Evolutionary conservation across 2,113 vertebrate species (phyloP), one percentile per base, ranked within the genome.

Genomic region (Dryoscopus gambensis): DNA sequence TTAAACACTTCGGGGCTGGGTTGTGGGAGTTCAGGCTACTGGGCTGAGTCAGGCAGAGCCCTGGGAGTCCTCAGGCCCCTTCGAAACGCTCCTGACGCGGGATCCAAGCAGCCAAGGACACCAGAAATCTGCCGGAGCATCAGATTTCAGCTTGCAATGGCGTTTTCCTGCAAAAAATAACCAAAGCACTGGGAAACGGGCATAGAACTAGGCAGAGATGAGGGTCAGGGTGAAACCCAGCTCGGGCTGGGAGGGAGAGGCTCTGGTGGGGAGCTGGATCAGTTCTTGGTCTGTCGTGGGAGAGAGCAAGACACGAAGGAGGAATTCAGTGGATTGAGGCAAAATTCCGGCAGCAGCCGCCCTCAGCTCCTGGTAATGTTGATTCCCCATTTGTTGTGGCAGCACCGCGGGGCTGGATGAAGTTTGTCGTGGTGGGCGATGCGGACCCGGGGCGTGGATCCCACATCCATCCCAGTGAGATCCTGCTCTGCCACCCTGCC

Each of bases 381-480:
- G 22, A 39, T 20, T 37, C 7, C 28, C 6, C 1, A 1, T 63
- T 79, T 52, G 2, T 73, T 46, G 37, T 1, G 59, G 46, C 10
- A 42, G 3, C 46, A 30, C 31, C 14, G 21, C 47, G 23, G 37
- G 84, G 3, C 13, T 3, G 13, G 60, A 22, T 8, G 47, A 33
- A 65, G 23, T 11, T 14, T 33, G 19, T 22, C 1, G 0, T 16
- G 35, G 21, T 19, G 24, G 25, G 44, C 0, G 3, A 12, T 39
- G 33, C 22, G 37, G 5, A 20, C 37, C 42, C 9, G 1, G 5
- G 2, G 22, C 4, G 25, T 16, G 40, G 39, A 9, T 2, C 52
- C 22, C 7, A 1, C 0, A 0, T 23, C 13, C 60, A 21, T 10
- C 8, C 44, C n/a, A 1, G 42, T 5, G 50, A 44, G 18, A 9